These are phyloP conservation scores for Adelosebastes latens DNA, from an alignment of 2,797 vertebrate genomes.

Conservation along the genomic window DNA sequence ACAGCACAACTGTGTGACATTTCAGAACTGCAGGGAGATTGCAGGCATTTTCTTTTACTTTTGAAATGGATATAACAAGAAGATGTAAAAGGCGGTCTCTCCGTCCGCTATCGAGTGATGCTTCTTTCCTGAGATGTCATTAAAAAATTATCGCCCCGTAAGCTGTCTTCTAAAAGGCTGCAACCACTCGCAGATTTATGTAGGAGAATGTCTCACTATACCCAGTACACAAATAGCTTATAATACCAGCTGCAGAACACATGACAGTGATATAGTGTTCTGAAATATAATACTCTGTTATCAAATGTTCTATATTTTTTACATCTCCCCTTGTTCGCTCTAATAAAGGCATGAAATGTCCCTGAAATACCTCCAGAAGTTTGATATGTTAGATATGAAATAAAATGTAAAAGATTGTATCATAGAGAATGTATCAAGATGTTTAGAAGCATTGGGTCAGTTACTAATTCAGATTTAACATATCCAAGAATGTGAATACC, in stretches of 20 bases:
- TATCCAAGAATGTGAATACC: not conserved
- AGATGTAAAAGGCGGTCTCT: constrained; percentile 26
- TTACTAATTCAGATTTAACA: not conserved
- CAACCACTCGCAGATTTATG: not conserved
- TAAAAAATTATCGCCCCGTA: constrained; percentile 21
- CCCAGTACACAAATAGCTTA: not conserved
- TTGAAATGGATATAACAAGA: constrained; percentile 49
- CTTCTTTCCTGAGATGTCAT: constrained; percentile 19
- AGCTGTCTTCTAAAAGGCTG: not conserved
- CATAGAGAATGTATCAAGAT: too few relatives aligned
- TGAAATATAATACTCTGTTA: not conserved
- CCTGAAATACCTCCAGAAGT: not conserved
- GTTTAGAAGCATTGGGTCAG: not conserved
- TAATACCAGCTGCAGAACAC: not conserved
- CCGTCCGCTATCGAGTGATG: constrained; percentile 2
- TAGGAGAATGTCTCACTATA: not conserved
- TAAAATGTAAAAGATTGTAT: not conserved
- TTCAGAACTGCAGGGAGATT: constrained; percentile 23
- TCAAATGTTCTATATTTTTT: not conserved
- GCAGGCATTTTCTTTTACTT: constrained; percentile 22
- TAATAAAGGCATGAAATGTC: not conserved
- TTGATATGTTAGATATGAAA: not conserved
- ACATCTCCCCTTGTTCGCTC: not conserved
- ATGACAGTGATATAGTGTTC: not conserved
- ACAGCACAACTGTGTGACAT: constrained; percentile 43